Base-by-base conservation (phyloP, 30 jellyfish, hydroid and myxozoan species). In the Sanderia malayensis region DNA sequence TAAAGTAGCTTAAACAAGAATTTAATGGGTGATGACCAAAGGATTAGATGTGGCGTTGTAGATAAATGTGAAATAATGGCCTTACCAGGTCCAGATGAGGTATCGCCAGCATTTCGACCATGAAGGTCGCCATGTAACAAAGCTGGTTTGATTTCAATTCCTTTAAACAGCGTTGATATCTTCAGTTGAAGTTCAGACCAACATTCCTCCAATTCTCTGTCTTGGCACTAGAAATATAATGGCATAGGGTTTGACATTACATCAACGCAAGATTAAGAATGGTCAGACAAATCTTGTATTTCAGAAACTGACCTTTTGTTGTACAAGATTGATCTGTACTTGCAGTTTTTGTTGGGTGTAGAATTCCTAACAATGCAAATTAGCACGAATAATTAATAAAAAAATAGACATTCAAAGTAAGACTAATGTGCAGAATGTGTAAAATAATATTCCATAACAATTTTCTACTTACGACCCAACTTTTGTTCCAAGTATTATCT, bases 21-120 rank as follows among this genome's bases (percentile, higher is more conserved):
- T n/a, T n/a, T n/a, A n/a, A n/a, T n/a, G n/a, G n/a, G n/a, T n/a
- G n/a, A n/a, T n/a, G n/a, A n/a, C n/a, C n/a, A n/a, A n/a, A n/a
- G n/a, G n/a, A n/a, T n/a, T n/a, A n/a, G n/a, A n/a, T n/a, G n/a
- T n/a, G n/a, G n/a, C n/a, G n/a, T n/a, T n/a, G n/a, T n/a, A n/a
- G n/a, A n/a, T n/a, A n/a, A n/a, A n/a, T n/a, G n/a, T n/a, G n/a
- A n/a, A n/a, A n/a, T n/a, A n/a, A n/a, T n/a, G n/a, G n/a, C n/a
- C n/a, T n/a, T 58, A 83, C 95, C 95, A 20, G 95, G 95, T 11
- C 81, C 81, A n/a, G 69, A 19, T 13, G 31, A 41, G 11, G 83
- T 33, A 29, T 84, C 90, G n/a, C 79, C 95, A 8, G 95, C 89
- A 49, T 84, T 84, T 9, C 95, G 91, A 24, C 95, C 61, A 90